Conservation (phyloP, 2,797 vertebrate species). For the Chiloscyllium punctatum region DNA sequence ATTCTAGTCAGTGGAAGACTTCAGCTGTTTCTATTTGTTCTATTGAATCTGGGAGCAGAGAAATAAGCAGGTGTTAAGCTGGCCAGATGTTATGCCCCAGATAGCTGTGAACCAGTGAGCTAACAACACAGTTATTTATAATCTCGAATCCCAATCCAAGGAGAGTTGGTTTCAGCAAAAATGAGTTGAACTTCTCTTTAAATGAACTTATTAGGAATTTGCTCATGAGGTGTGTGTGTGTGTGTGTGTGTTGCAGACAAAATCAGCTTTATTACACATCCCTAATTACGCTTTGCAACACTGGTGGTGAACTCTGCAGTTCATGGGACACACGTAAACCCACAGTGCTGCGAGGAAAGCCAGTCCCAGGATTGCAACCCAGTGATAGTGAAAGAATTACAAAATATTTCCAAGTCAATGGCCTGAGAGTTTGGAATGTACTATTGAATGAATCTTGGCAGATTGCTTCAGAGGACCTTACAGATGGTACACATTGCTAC, state of each 20-base stretch:
- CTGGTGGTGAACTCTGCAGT: background rate
- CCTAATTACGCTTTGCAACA: background rate
- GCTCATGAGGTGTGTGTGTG: background rate
- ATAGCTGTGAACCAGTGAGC: background rate
- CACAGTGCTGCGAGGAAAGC: background rate
- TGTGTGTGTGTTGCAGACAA: background rate
- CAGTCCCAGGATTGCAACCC: background rate
- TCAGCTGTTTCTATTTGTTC: slow-evolving; percentile 16
- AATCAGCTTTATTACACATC: background rate
- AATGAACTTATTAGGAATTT: background rate
- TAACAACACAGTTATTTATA: background rate
- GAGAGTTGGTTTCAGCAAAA: background rate
- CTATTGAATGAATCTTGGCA: background rate
- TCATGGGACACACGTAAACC: background rate
- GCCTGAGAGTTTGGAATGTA: background rate
- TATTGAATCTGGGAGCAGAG: background rate
- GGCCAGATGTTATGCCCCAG: slow-evolving; percentile 16
- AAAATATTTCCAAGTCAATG: background rate
- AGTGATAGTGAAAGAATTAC: background rate
- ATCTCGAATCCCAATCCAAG: background rate
- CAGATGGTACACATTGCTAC: background rate
- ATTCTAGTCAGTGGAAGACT: background rate
- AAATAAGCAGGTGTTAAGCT: background rate
- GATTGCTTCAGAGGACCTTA: background rate
- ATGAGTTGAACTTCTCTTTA: background rate